A percentile compares a stretch with the other conserved stretches of the same genome.
These are phyloP conservation scores for Suncus etruscus DNA, from an alignment of 2,113 vertebrate species.

Conservation along the genomic window DNA sequence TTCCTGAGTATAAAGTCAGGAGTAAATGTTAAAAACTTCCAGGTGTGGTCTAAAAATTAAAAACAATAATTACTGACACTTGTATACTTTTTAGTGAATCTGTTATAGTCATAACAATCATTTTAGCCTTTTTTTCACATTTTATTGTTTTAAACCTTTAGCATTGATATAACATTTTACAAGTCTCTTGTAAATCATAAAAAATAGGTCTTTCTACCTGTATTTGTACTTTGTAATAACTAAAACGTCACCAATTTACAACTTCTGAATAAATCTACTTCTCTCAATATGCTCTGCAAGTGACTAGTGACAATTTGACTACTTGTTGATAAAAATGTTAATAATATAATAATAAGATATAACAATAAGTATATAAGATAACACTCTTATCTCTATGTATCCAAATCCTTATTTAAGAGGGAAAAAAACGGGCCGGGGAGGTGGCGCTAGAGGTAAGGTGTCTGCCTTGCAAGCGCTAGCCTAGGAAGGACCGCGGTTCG, in stretches of 20 bases:
- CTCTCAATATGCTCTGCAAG: background rate
- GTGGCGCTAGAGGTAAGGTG: no score
- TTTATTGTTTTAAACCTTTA: conserved; percentile 8
- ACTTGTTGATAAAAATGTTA: conserved; percentile 29
- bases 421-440: no score
- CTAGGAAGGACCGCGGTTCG: no score
- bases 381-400: background rate
- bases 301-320: background rate
- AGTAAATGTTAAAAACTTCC: no score
- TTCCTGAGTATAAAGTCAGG: no score
- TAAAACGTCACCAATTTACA: conserved; percentile 38
- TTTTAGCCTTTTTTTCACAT: background rate
- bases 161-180: background rate
- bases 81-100: background rate
- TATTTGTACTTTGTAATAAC: conserved; percentile 41
- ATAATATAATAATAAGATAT: no score
- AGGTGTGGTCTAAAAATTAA: no score
- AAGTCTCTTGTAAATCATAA: conserved; percentile 38
- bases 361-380: no score
- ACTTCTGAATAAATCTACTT: conserved; percentile 18
- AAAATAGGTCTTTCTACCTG: background rate
- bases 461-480: no score
- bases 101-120: background rate
- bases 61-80: no score
- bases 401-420: background rate